A percentile compares a stretch with the other conserved stretches of the same genome.
These are phyloP conservation scores for Sminthurinus signatus DNA, from an alignment of 1,140 invertebrate species.

Conservation along the genomic window DNA sequence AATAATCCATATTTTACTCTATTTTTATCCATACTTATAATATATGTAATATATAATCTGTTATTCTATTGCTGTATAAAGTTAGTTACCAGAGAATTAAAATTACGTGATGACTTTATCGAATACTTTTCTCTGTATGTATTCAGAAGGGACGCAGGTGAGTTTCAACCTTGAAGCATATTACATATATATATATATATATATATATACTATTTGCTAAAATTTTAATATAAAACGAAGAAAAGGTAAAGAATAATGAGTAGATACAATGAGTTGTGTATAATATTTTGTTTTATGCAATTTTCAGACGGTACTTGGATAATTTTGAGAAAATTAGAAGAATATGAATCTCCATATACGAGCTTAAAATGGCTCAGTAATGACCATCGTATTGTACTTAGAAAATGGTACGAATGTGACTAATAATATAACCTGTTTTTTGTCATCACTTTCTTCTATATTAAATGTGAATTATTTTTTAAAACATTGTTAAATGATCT, in stretches of 20 bases:
- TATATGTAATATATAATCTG: too few species aligned
- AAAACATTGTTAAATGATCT: too few species aligned
- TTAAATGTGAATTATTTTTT: too few species aligned
- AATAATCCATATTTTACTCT: too few species aligned
- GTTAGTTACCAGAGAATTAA: slow-evolving; percentile 33
- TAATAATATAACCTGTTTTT: too few species aligned
- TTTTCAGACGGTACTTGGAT: slow-evolving; percentile 43
- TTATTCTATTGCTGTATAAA: slow-evolving; percentile 17
- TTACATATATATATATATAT: neutral
- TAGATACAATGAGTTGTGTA: too few species aligned
- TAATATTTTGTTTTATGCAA: too few species aligned
- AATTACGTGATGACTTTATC: slow-evolving; percentile 33
- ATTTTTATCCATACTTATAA: too few species aligned
- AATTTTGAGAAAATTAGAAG: slow-evolving; percentile 79
- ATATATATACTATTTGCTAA: too few species aligned
- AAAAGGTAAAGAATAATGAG: too few species aligned
- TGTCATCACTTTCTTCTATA: too few species aligned
- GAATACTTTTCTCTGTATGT: slow-evolving; percentile 39
- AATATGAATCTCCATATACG: slow-evolving; percentile 94
- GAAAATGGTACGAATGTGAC: slow-evolving; percentile 68
- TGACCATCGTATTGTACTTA: slow-evolving; percentile 62
- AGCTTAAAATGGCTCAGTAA: slow-evolving; percentile 63
- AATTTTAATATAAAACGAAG: slow-evolving; percentile 31
- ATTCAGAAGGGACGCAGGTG: slow-evolving; percentile 33
- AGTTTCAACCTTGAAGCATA: too few species aligned